Percentiles rank a stretch among this genome's conserved stretches.
These are phyloP conservation scores for Excalfactoria chinensis DNA, from an alignment of 2,113 vertebrate species.

Conservation along the genomic window DNA sequence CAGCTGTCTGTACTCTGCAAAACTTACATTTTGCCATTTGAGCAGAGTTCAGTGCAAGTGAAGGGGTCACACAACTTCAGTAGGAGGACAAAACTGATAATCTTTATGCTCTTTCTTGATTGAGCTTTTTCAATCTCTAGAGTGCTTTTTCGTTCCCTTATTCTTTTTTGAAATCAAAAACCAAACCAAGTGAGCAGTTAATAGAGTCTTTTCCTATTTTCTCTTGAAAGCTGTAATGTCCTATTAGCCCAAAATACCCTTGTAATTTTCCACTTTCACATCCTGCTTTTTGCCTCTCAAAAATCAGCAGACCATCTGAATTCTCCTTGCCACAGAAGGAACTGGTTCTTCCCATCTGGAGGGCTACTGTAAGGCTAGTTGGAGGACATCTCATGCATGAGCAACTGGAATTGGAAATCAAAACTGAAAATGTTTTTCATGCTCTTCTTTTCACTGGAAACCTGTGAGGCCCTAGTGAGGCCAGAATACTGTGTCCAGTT, in stretches of 20 bases:
- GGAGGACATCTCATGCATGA: not conserved
- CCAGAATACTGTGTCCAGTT: too few species aligned
- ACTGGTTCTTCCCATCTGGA: not conserved
- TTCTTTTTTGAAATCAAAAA: not conserved
- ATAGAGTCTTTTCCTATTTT: conserved; percentile 6
- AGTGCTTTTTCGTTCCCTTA: conserved; percentile 4
- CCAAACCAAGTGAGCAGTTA: not conserved
- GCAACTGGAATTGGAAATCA: not conserved
- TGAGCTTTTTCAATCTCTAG: not conserved
- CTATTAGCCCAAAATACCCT: not conserved
- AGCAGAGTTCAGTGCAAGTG: not conserved
- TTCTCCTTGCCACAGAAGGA: not conserved
- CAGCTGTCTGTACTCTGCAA: not conserved
- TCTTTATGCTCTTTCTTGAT: not conserved
- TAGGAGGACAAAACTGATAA: not conserved
- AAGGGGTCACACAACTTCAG: not conserved
- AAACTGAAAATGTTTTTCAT: not conserved
- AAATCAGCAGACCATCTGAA: not conserved
- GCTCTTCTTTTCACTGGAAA: not conserved
- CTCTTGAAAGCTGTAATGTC: not conserved
- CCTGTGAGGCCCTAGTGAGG: not conserved
- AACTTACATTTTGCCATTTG: not conserved
- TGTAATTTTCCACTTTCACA: conserved; percentile 24
- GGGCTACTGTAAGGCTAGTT: not conserved
- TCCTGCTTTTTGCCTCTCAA: not conserved